Evolutionary conservation across 2,888 invertebrate genomes (phyloP), one percentile per base, ranked within the genome.

Genomic region (Tholera decimalis): DNA sequence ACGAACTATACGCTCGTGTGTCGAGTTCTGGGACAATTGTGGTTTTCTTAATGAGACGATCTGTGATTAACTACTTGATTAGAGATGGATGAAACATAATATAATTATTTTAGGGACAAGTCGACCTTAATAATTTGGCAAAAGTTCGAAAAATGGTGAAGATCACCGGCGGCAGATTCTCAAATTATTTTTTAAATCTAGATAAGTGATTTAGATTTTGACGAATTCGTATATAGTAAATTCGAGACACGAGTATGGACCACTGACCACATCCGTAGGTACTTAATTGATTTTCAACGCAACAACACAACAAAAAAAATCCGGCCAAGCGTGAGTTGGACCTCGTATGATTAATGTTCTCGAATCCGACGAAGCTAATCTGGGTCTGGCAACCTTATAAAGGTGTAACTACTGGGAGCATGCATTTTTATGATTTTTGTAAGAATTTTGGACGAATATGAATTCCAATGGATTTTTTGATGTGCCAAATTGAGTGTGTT

Each of bases 361-460:
- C 41, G 26, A 39, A 28, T 22, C 57, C 44, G 63, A 76, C 71
- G 75, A 55, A 62, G 64, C 22, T 73, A 64, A 77, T 77, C 77
- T 57, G 73, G 54, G 58, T 63, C 72, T 50, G 58, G 58, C 77
- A 77, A 50, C 77, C 50, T 58, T 58, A 73, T 77, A 58, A 61
- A 77, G 72, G 58, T 76, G 72, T 54, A 69, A 69, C 57, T 39
- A 72, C 46, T 44, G 9, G 50, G 37, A 50, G 13, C 56, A 50
- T 58, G 53, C 35, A 76, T 71, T 76, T 76, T 22, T 63, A 58
- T 49, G 35, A 8, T 39, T 44, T 49, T 49, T 26, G 5, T 20
- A 49, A 49, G 30, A 64, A 15, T 30, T 54, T 51, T 18, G 13
- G 18, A 22, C n/a, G 5, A 33, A 35, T 41, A 47, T 47, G 30